A percentile compares a stretch with the other conserved stretches of the same genome.
Evolutionary conservation across 2,113 vertebrate species (phyloP).

Genomic region (Orycteropus afer): DNA sequence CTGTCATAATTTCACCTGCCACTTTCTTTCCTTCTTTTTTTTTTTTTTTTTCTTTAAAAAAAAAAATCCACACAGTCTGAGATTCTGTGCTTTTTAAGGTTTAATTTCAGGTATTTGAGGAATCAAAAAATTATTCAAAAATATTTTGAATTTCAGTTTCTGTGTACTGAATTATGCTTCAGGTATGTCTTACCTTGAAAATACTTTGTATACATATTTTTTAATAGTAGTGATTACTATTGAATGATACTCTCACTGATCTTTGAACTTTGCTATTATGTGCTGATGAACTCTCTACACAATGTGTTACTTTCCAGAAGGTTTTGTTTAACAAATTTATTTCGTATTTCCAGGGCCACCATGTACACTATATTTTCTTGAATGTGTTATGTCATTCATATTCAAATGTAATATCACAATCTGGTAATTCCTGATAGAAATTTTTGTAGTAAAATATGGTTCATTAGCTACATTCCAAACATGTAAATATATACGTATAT

Average conservation of each 20-base stretch:
- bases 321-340: constrained; percentile 56
- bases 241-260: neutral
- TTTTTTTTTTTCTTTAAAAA: no score
- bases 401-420: constrained; percentile 79
- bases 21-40: neutral
- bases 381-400: constrained; percentile 78
- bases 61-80: neutral
- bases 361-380: constrained; percentile 79
- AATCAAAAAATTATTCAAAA: neutral
- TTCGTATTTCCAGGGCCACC: constrained; percentile 47
- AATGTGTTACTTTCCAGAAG: neutral
- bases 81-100: neutral
- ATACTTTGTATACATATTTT: neutral
- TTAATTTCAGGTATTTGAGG: neutral
- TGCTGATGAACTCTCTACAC: neutral
- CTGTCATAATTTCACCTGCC: neutral
- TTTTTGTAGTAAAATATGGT: constrained; percentile 83
- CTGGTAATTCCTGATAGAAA: constrained; percentile 84
- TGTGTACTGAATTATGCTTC: neutral
- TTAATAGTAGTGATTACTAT: neutral
- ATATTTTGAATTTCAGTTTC: neutral
- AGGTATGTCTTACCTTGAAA: neutral
- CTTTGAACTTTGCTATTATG: neutral
- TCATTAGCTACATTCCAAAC: constrained; percentile 83
- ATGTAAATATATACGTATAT: neutral